phyloP scores from a whole-genome alignment of 2,888 invertebrate species.

The Apodemia duryi region DNA sequence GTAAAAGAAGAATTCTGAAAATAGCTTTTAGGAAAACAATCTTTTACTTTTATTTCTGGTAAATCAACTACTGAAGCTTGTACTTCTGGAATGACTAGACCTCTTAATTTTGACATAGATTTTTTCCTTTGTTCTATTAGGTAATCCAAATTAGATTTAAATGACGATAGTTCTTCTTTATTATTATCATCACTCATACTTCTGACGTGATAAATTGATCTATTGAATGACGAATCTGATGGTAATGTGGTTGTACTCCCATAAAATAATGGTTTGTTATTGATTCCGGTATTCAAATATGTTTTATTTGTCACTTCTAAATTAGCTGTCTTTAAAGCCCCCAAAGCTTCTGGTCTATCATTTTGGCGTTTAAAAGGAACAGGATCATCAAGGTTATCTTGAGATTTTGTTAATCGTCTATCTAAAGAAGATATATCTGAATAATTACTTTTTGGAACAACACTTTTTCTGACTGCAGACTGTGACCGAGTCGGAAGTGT shows the following conservation, averaged over 20 bases:
- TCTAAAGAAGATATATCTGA: slow-evolving; percentile 60
- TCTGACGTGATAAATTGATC: slow-evolving; percentile 57
- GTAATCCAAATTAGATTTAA: slow-evolving; percentile 84
- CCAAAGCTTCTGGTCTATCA: slow-evolving; percentile 72
- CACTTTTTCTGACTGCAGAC: slow-evolving; percentile 51
- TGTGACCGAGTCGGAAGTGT: slow-evolving; percentile 56
- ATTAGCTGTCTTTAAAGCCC: slow-evolving; percentile 64
- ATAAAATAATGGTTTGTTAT: slow-evolving; percentile 65
- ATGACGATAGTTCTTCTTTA: slow-evolving; percentile 58
- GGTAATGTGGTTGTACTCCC: slow-evolving; percentile 66
- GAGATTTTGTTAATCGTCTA: slow-evolving; percentile 67
- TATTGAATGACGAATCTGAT: slow-evolving; percentile 51
- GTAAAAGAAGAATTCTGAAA: slow-evolving; percentile 57
- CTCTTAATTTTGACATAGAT: slow-evolving; percentile 90
- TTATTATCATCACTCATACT: slow-evolving; percentile 68
- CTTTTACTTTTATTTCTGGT: slow-evolving; percentile 90
- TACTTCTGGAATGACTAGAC: slow-evolving; percentile 92
- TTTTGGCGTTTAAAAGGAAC: slow-evolving; percentile 54
- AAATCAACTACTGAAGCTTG: slow-evolving; percentile 84
- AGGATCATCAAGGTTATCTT: slow-evolving; percentile 75
- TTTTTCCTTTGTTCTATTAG: slow-evolving; percentile 90
- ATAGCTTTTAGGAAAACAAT: slow-evolving; percentile 72
- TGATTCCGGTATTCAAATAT: slow-evolving; percentile 37
- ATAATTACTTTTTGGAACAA: slow-evolving; percentile 46
- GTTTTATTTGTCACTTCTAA: slow-evolving; percentile 40